Base-by-base conservation (phyloP, 2,888 invertebrate genomes). In the Stenurella melanura region DNA sequence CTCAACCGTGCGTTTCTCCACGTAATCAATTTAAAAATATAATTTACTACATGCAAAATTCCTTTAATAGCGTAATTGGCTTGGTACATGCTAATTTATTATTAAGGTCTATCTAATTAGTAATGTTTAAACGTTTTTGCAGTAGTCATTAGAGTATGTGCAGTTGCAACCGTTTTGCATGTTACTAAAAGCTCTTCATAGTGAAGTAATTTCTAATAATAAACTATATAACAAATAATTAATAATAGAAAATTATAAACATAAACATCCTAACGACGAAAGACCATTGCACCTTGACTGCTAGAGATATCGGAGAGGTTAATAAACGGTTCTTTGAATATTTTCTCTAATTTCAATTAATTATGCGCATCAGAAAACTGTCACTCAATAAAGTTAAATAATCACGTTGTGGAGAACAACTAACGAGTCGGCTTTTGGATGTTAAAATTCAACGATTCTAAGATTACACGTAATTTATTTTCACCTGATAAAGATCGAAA, bases 321-420 rank as follows among this genome's bases (percentile, higher is more conserved):
- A 79, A 81, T 78, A 78, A 78, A 81, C 81, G 75, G 77, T 79
- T 79, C 77, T 78, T 74, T 78, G 80, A 73, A 81, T 79, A 79
- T 79, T 81, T 80, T 80, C 80, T 78, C 74, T 60, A 61, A 73
- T 73, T 77, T 71, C 77, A 74, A 75, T 76, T 74, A 77, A 79
- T 78, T 76, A 72, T 38, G 10, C 63, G 72, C 77, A 26, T 61
- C 30, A n/a, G 34, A 63, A 63, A 63, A 63, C 61, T 63, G 61
- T 34, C 61, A 30, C 6, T 21, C 15, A 30, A 30, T 30, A 17
- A 18, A 30, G 61, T 34, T 9, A 17, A 30, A 17, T 63, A 30
- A 61, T 26, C 30, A 61, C 7, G 2, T 58, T 21, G n/a, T n/a
- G n/a, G 4, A 50, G 50, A 50, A n/a, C 4, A 50, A 50, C 6